Conservation (phyloP, 2,888 invertebrate genomes). For the Hartigia nigra region DNA sequence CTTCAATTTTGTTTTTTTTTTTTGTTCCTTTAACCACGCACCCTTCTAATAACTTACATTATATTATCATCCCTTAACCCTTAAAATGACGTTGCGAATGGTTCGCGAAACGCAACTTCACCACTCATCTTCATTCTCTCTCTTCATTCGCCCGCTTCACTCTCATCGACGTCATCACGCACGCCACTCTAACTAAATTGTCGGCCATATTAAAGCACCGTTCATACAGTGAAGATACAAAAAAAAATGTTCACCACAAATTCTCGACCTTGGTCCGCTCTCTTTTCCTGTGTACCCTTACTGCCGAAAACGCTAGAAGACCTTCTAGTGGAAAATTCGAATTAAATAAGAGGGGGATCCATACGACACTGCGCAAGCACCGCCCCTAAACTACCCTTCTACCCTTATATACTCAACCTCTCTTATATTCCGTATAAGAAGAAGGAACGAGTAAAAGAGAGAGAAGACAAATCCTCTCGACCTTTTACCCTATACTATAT, state of each 20-base stretch:
- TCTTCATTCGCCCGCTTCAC: background rate
- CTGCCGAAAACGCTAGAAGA: conserved; percentile 18
- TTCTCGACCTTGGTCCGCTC: background rate
- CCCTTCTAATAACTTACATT: background rate
- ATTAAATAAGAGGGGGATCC: background rate
- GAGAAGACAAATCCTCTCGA: background rate
- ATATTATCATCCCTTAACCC: background rate
- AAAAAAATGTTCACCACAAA: background rate
- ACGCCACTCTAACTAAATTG: background rate
- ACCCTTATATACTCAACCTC: background rate
- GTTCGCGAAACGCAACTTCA: too few species aligned
- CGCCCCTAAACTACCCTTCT: background rate
- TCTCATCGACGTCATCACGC: background rate
- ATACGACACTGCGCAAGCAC: background rate
- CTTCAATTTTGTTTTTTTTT: background rate
- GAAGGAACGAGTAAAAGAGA: background rate
- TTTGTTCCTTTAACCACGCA: background rate
- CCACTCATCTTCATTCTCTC: background rate
- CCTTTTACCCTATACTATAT: background rate
- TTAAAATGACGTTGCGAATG: background rate
- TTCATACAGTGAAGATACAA: background rate
- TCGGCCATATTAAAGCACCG: background rate
- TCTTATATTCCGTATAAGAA: background rate
- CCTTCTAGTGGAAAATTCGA: background rate
- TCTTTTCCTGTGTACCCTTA: conserved; percentile 16